Evolutionary conservation across 1,140 invertebrate genomes (phyloP).

Genomic region (Meloidogyne floridensis): DNA sequence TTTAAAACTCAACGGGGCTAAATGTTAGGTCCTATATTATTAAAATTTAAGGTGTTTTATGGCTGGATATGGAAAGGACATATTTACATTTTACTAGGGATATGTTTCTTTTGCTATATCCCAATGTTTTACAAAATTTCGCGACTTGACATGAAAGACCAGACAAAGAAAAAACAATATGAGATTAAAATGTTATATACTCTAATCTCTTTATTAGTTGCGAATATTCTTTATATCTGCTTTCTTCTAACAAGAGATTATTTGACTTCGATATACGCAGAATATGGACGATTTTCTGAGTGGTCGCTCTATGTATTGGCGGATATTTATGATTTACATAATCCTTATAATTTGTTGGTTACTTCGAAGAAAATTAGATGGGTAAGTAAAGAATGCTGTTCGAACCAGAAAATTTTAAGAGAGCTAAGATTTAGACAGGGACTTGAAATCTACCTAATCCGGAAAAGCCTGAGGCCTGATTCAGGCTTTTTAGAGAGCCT

Average conservation of each 20-base stretch:
- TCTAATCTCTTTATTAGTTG: not conserved
- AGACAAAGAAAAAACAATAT: not conserved
- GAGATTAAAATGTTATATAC: slow-evolving; percentile 19
- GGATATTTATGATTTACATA: slow-evolving; percentile 25
- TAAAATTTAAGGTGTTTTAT: not conserved
- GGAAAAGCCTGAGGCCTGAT: too few relatives aligned
- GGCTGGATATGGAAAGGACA: not conserved
- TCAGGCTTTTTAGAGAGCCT: too few relatives aligned
- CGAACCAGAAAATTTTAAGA: too few relatives aligned
- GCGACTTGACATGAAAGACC: not conserved
- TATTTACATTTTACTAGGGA: not conserved
- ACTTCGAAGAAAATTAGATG: slow-evolving; percentile 14
- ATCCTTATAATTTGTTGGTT: slow-evolving; percentile 8
- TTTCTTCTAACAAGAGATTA: slow-evolving; percentile 1
- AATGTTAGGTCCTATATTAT: too few relatives aligned
- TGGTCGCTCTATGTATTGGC: slow-evolving; percentile 5
- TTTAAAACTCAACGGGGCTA: too few relatives aligned
- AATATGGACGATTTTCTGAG: not conserved
- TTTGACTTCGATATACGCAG: not conserved
- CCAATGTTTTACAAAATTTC: slow-evolving; percentile 3
- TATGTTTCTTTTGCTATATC: slow-evolving; percentile 13
- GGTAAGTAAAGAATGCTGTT: not conserved
- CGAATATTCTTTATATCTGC: slow-evolving; percentile 13
- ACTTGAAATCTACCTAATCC: too few relatives aligned
- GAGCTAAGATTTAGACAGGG: too few relatives aligned